Conservation (phyloP, 2,888 invertebrate species). For the Philhelius pedissequus region DNA sequence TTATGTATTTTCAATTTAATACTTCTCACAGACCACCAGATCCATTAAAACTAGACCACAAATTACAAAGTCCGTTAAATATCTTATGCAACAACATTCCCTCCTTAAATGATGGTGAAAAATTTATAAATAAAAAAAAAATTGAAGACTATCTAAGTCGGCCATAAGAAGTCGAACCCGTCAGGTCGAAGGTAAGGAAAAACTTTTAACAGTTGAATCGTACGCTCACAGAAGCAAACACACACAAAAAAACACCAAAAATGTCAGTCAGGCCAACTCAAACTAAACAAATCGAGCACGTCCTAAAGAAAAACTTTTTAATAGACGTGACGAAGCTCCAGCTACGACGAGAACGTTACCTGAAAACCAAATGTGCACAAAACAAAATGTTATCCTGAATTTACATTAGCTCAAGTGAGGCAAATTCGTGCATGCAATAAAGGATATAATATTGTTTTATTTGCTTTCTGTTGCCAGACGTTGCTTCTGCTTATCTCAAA, state of each 20-base stretch:
- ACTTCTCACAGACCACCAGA: constrained; percentile 12
- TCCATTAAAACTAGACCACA: constrained; percentile 57
- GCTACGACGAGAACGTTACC: constrained; percentile 65
- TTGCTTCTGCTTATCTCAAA: not conserved
- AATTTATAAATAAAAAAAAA: constrained; percentile 10
- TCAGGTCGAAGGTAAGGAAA: not conserved
- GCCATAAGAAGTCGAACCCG: not conserved
- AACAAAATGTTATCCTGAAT: constrained; percentile 67
- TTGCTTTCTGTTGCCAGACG: constrained; percentile 38
- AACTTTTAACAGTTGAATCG: not conserved
- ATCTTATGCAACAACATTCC: constrained; percentile 61
- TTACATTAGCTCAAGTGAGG: constrained; percentile 68
- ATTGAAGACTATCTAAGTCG: not conserved
- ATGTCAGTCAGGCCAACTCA: constrained; percentile 66
- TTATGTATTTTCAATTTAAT: constrained; percentile 60
- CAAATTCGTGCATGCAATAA: constrained; percentile 69
- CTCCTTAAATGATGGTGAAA: constrained; percentile 36
- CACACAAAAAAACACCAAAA: constrained; percentile 36
- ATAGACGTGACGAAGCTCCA: constrained; percentile 68
- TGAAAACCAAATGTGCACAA: constrained; percentile 67
- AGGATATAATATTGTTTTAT: constrained; percentile 68
- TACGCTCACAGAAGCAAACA: not conserved
- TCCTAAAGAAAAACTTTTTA: constrained; percentile 63
- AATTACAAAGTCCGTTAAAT: constrained; percentile 63
- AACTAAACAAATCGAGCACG: constrained; percentile 69